A percentile compares a stretch with the other conserved stretches of the same genome.
Evolutionary conservation across 92 coral and sea anemone species (phyloP).

Genomic region (Actinernus sp.): DNA sequence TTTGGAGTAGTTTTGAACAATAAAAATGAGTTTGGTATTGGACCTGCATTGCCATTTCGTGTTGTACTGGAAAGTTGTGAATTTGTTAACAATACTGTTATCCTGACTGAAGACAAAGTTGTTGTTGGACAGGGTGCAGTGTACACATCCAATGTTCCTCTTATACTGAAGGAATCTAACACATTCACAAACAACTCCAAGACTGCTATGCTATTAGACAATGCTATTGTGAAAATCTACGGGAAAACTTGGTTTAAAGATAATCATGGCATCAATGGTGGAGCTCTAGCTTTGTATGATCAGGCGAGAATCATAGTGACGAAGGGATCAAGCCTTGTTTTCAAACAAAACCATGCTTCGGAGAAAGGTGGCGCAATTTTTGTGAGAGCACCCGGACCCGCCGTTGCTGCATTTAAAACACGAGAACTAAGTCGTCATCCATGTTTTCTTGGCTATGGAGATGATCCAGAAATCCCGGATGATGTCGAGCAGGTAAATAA

Average conservation of each 20-base stretch:
- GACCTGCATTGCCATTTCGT: constrained; percentile 11
- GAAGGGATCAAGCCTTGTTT: constrained; percentile 22
- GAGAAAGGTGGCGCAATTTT: constrained; percentile 69
- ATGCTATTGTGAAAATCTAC: constrained; percentile 27
- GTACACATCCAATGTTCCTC: constrained; percentile 36
- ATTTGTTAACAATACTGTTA: constrained; percentile 30
- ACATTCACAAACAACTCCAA: constrained; percentile 33
- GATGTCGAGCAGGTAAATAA: not conserved
- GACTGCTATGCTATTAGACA: constrained; percentile 68
- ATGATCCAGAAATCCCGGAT: not conserved
- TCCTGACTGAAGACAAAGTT: constrained; percentile 30
- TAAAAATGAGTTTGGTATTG: constrained; percentile 22
- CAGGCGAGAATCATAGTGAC: constrained; percentile 34
- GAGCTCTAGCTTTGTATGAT: constrained; percentile 59
- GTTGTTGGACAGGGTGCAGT: constrained; percentile 79
- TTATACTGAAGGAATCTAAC: constrained; percentile 35
- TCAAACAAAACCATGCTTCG: constrained; percentile 29
- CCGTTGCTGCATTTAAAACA: constrained; percentile 45
- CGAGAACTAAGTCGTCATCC: constrained; percentile 22
- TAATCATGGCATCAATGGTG: constrained; percentile 51
- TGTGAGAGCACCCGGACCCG: constrained; percentile 53
- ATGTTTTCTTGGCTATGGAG: constrained; percentile 47
- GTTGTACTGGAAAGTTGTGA: constrained; percentile 38
- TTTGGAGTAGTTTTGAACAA: constrained; percentile 44
- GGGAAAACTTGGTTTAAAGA: constrained; percentile 14